Base-by-base conservation (phyloP, 2,797 vertebrate species). In the Bradypus variegatus region DNA sequence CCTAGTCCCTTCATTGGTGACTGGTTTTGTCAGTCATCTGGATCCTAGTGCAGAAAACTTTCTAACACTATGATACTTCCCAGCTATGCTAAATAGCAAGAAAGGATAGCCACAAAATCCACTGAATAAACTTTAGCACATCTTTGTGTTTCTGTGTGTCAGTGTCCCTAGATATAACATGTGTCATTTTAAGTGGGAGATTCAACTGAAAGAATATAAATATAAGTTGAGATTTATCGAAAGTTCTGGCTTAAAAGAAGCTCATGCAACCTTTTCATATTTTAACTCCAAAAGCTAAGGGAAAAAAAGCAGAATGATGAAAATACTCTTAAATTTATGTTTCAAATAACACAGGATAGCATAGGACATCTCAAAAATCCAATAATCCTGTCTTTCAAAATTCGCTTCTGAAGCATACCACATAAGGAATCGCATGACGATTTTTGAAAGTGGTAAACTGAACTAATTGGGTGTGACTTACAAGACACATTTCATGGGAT, bases 251-350 rank as follows among this genome's bases (percentile, higher is more conserved):
- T 94, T 78, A 60, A 89, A 91, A 70, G 58, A 69, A 65, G 64
- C 31, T 95, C 25, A 33, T 14, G 1, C 15, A 87, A 48, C 10
- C 85, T 29, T 72, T 91, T 90, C 64, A 93, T 7, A 79, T 72
- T 79, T 91, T 48, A 80, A 84, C 25, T 77, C 31, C 38, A 80
- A 90, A 92, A 77, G 70, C 50, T 89, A 85, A 91, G 76, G 41
- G 36, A 29, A 86, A 86, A 72, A 86, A 76, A 18, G 36, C 38
- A 87, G 9, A 65, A 36, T 64, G 62, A 58, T 65, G 15, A 83
- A 91, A 93, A 77, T 16, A 92, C 27, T 80, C 81, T 91, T 93
- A 90, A 83, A 92, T 73, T 18, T 87, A 55, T 55, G 16, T n/a
- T 64, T 94, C 58, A 79, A 94, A 84, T 73, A 83, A 91, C 55